Percentiles rank a stretch among this genome's conserved stretches.
These are phyloP conservation scores for Biston stratarius DNA, from an alignment of 2,888 invertebrate species.

Conservation along the genomic window DNA sequence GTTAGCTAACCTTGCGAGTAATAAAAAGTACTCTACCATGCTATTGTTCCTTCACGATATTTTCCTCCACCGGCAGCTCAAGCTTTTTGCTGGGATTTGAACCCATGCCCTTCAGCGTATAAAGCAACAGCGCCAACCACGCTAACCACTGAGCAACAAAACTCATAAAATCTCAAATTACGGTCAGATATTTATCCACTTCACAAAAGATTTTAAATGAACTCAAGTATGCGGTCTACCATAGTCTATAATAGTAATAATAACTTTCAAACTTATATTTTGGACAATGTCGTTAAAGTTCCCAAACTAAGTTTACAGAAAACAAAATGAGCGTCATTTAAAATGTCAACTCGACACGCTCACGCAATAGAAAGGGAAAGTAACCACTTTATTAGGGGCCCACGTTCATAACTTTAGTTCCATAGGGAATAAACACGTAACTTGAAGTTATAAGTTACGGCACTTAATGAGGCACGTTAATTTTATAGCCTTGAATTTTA, in stretches of 20 bases:
- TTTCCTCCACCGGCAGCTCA: too few relatives aligned
- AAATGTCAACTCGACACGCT: slow-evolving; percentile 18
- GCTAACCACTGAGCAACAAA: too few relatives aligned
- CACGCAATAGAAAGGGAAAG: slow-evolving; percentile 25
- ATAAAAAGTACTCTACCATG: too few relatives aligned
- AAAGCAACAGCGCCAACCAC: too few relatives aligned
- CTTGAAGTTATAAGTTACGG: slow-evolving; percentile 14
- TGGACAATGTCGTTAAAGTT: slow-evolving; percentile 6
- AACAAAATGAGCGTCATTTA: slow-evolving; percentile 20
- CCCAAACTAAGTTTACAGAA: slow-evolving; percentile 17
- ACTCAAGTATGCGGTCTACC: background rate
- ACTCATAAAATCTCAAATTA: too few relatives aligned
- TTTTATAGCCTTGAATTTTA: slow-evolving; percentile 3
- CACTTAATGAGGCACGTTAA: slow-evolving; percentile 17
- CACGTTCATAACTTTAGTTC: slow-evolving; percentile 21
- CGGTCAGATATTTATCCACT: background rate
- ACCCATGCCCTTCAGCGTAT: too few relatives aligned
- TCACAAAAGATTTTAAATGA: background rate
- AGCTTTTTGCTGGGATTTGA: too few relatives aligned
- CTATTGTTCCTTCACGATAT: too few relatives aligned
- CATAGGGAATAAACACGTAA: slow-evolving; percentile 29
- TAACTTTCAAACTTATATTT: slow-evolving; percentile 1
- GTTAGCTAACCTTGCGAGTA: too few relatives aligned
- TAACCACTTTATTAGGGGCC: slow-evolving; percentile 25
- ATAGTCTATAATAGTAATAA: background rate